Conservation (phyloP, 1,140 invertebrate species). For the Cherax quadricarinatus region DNA sequence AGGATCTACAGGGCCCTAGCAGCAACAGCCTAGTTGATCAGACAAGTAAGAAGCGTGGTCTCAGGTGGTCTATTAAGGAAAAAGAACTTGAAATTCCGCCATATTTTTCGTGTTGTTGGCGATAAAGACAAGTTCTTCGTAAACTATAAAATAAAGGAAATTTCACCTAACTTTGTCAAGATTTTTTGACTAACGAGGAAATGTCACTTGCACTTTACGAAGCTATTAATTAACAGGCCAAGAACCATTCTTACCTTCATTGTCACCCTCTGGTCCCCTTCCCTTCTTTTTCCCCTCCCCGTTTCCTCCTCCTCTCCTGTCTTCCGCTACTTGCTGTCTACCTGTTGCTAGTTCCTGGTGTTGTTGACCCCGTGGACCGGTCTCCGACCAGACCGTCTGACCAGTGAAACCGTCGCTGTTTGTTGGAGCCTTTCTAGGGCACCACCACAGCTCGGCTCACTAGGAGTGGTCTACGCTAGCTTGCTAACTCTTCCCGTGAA, state of each 20-base stretch:
- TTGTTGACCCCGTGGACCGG: too few species aligned
- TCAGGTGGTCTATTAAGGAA: neutral
- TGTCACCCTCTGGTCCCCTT: neutral
- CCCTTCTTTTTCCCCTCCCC: neutral
- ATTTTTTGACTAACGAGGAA: slow-evolving; percentile 60
- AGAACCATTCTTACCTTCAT: slow-evolving; percentile 23
- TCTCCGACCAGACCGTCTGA: too few species aligned
- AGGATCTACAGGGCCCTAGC: too few species aligned
- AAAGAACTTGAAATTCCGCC: neutral
- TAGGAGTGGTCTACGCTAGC: too few species aligned
- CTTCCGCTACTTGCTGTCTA: too few species aligned
- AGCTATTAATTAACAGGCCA: slow-evolving; percentile 18
- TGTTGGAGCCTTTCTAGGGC: too few species aligned
- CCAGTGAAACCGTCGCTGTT: too few species aligned
- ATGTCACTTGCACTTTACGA: slow-evolving; percentile 55
- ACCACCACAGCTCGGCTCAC: too few species aligned
- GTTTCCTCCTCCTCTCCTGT: neutral
- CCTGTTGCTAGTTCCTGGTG: too few species aligned
- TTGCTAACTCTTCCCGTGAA: too few species aligned
- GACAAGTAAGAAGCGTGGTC: too few species aligned
- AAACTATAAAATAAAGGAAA: slow-evolving; percentile 1
- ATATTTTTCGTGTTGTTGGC: neutral
- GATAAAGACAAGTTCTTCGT: neutral
- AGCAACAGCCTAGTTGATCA: too few species aligned
- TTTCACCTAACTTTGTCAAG: slow-evolving; percentile 45